Base-by-base conservation (phyloP, 2,888 invertebrate species). In the Callimorpha dominula region DNA sequence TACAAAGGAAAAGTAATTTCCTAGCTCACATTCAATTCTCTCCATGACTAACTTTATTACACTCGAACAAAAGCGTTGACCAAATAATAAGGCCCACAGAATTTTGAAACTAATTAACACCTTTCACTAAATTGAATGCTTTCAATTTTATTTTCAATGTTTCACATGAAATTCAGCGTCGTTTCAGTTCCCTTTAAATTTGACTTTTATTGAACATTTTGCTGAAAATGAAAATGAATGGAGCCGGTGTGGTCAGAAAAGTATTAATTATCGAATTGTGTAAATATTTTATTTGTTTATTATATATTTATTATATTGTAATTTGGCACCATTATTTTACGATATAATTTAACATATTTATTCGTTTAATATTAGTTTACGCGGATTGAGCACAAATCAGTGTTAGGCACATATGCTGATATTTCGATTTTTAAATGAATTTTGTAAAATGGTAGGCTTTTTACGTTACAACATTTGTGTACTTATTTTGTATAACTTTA, bases 121-220 rank as follows among this genome's bases (percentile, higher is more conserved):
- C 12, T 20, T 64, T 17, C n/a, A 46, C n/a, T 20, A 64, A 46
- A 64, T 64, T 64, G 12, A 64, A 46, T 4, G 46, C 64, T 46
- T 46, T 64, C 64, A 46, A 64, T 64, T 64, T 46, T 46, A n/a
- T 64, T 64, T 65, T 31, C 46, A 49, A 15, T 20, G 31, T 49
- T 31, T 49, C 65, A 31, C 14, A 42, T 42, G 40, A 17, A 42
- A 15, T 46, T 49, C 14, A 49, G 17, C 3, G 9, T 65, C 65
- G 15, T 15, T 31, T 65, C 49, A 8, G 49, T 49, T 40, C 40
- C 40, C 40, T 8, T 62, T 31, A 65, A 31, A 31, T 49, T 49
- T 15, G 49, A 65, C 20, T 31, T 65, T 20, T 31, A 11, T 14
- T 43, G 42, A 17, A 63, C 20, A 63, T 12, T 43, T 43, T 63